Evolutionary conservation across 2,888 invertebrate genomes (phyloP), one percentile per base, ranked within the genome.

Genomic region (Hirtodrosophila duncani): DNA sequence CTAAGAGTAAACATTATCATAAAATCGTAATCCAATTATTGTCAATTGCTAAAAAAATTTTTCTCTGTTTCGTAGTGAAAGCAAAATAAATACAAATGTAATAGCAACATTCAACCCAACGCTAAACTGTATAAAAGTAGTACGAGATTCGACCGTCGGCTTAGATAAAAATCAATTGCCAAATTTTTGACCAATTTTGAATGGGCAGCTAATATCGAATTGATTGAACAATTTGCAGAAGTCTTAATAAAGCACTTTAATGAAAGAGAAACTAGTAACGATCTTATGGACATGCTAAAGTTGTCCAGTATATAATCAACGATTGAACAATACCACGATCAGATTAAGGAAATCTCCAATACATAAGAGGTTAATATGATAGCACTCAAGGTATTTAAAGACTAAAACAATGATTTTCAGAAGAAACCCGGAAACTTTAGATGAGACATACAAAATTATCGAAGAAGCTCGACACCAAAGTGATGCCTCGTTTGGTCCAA

Each of bases 371-470:
- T 29, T 7, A 39, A 14, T 3, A 27, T 26, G 6, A 39, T 20
- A 13, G 17, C 27, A 6, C 38, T 38, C 29, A 21, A 27, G 20
- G 21, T 51, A 14, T 52, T 39, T 37, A 26, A 16, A 5, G 27
- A 52, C 45, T 8, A 38, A 39, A 20, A 52, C 33, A 17, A 38
- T 51, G 45, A 52, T 34, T 9, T 52, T 52, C 13, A 21, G 31
- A 1, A 27, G 39, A 31, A 38, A 52, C 6, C 51, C 39, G 8
- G 13, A n/a, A 4, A 33, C 44, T 24, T 27, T 39, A 11, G 39
- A 39, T 6, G 45, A 45, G 4, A 39, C 50, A 18, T 51, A 37
- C 18, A 51, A 51, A 33, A 44, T 51, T 23, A 51, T 45, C 5
- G 21, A 39, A 23, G 34, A 46, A 8, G 51, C 39, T 6, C 18